A percentile compares a stretch with the other conserved stretches of the same genome.
These are phyloP conservation scores for Gisinianus flammeolus DNA, from an alignment of 2,888 invertebrate species.

Conservation along the genomic window DNA sequence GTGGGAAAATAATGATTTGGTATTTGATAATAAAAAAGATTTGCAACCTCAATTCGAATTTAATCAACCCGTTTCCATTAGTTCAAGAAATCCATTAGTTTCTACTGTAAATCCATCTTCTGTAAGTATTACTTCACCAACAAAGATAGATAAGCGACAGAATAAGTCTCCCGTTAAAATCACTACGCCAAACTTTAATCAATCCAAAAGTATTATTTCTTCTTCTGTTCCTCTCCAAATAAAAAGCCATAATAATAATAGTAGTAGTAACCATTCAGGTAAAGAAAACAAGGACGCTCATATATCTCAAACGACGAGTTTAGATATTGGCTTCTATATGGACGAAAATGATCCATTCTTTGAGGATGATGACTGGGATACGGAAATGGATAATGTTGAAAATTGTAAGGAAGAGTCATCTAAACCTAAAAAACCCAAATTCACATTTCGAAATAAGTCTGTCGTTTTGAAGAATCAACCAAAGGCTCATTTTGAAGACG, in stretches of 20 bases:
- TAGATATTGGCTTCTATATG: background rate
- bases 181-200: background rate
- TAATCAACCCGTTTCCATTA: background rate
- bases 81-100: background rate
- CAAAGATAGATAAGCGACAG: no score
- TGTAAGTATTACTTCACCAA: background rate
- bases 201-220: background rate
- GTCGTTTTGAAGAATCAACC: background rate
- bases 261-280: background rate
- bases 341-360: conserved; percentile 25
- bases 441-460: background rate
- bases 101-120: background rate
- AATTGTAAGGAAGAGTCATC: background rate
- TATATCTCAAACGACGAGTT: background rate
- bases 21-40: background rate
- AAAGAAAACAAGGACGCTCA: background rate
- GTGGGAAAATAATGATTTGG: background rate
- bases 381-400: background rate
- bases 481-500: no score
- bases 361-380: conserved; percentile 8
- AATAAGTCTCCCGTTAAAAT: background rate
- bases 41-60: no score
- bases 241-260: no score
- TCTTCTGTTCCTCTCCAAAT: background rate
- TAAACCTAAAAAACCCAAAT: background rate